Percentiles rank a stretch among this genome's conserved stretches.
Conservation (phyloP, 1,140 invertebrate genomes). For the Telenomus remus region DNA sequence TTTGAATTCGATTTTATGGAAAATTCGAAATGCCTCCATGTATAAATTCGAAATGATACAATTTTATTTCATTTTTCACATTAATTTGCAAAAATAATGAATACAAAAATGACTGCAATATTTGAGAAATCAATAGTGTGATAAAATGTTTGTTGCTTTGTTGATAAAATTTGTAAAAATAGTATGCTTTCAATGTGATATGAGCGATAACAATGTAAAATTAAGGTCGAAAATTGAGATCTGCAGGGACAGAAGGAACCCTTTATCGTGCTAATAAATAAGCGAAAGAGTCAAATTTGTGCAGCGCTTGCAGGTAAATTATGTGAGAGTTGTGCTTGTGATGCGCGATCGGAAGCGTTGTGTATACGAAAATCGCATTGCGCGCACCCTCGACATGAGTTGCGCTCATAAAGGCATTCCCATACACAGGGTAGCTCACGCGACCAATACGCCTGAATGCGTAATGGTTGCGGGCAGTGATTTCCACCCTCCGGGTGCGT, state of each 20-base stretch:
- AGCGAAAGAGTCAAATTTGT: neutral
- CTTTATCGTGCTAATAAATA: neutral
- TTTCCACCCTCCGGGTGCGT: constrained; percentile 69
- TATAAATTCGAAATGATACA: too few relatives aligned
- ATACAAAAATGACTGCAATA: too few relatives aligned
- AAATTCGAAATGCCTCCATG: too few relatives aligned
- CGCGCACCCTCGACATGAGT: constrained; percentile 64
- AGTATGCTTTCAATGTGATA: too few relatives aligned
- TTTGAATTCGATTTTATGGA: too few relatives aligned
- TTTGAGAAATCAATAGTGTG: too few relatives aligned
- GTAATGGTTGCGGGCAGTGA: constrained; percentile 70
- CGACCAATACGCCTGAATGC: constrained; percentile 69
- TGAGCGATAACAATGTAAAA: too few relatives aligned
- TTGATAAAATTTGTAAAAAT: too few relatives aligned
- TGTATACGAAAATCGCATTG: constrained; percentile 67
- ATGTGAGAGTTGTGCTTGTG: constrained; percentile 15
- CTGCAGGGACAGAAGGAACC: too few relatives aligned
- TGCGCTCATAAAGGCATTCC: constrained; percentile 67
- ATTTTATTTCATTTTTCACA: too few relatives aligned
- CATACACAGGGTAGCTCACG: constrained; percentile 66
- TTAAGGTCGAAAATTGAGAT: too few relatives aligned
- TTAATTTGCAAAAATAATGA: constrained; percentile 1
- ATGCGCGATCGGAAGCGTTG: constrained; percentile 30
- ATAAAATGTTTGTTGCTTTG: too few relatives aligned
- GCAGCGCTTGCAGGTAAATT: constrained; percentile 19